Base-by-base conservation (phyloP, 2,888 invertebrate genomes). In the Tetramorium bicarinatum region DNA sequence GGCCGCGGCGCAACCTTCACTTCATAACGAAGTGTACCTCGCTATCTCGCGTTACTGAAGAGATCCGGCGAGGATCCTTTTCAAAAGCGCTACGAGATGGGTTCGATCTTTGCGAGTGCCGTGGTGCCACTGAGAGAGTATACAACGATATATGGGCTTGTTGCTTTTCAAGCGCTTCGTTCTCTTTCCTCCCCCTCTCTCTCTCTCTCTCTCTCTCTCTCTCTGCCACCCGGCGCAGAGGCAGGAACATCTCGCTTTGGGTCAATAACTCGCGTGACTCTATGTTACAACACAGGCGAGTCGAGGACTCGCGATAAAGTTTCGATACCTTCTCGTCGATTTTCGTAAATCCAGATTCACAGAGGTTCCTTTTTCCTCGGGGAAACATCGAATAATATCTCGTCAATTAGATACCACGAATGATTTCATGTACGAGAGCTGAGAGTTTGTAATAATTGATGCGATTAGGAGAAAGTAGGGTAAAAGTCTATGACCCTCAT, bases 391-490 rank as follows among this genome's bases (percentile, higher is more conserved):
- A 69, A 59, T 71, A 47, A 38, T 71, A 80, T 71, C 38, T 59
- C 59, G 59, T 59, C 47, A 71, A 79, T 79, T 71, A 80, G 21
- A 71, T 13, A 56, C 2, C n/a, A 21, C 18, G 47, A 38, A 59
- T 71, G 71, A 47, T 59, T 38, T 71, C 59, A 47, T 71, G 71
- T 38, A 59, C 59, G 79, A 69, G 69, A 79, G 79, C 59, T 69
- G 59, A 47, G 71, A 71, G 71, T 44, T 56, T 9, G 56, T 80
- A 80, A 80, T 80, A 80, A 80, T 80, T 80, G 71, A 80, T 80
- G 71, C 71, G 79, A 80, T 80, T 80, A 80, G 59, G 79, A 80
- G 79, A 80, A 80, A 80, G 79, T 80, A 80, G 79, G 71, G 79
- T 80, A 80, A 80, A 59, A 61, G 79, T 80, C 79, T 80, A 80